Evolutionary conservation across 2,888 invertebrate genomes (phyloP), one percentile per base, ranked within the genome.

Genomic region (Acleris cristana): DNA sequence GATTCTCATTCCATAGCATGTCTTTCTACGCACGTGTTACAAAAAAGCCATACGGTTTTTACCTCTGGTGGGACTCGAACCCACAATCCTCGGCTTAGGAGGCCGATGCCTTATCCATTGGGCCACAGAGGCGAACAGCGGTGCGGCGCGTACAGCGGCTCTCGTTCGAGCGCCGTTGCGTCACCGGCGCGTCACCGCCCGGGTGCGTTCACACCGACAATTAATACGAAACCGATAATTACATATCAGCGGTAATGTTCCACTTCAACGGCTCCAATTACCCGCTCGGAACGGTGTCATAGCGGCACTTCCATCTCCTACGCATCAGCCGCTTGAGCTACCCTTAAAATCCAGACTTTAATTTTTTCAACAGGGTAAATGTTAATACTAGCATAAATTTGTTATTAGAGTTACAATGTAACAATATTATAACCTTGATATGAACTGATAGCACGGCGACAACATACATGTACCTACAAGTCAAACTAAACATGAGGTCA

Each of bases 21-120:
- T 16, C 26, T 34, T 18, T 30, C 45, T 18, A 12, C 23, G 21
- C 58, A 49, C 19, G 53, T 53, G 26, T 53, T 73, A 74, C 83
- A 86, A 88, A 88, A 88, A 87, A 75, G 73, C 70, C 65, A 59
- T 52, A 57, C 26, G 26, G 57, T n/a, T 18, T 73, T 73, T 96
- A 96, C 96, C 96, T 96, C 96, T 95, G 96, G 95, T 95, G 96
- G 95, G 96, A 96, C 95, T 96, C 96, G 96, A 96, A 96, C 95
- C 95, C 95, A 95, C 95, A 95, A 95, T 95, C 95, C 95, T 95
- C 95, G 95, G 95, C 95, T 95, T 96, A 96, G 95, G 95, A 95
- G 95, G 95, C 95, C 95, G 95, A 95, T 95, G 95, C 95, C 95
- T 95, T 95, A 95, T 95, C 95, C 95, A 95, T 95, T 95, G 95